phyloP scores from a whole-genome alignment of 1,140 invertebrate species.

The Meteorus sp. region DNA sequence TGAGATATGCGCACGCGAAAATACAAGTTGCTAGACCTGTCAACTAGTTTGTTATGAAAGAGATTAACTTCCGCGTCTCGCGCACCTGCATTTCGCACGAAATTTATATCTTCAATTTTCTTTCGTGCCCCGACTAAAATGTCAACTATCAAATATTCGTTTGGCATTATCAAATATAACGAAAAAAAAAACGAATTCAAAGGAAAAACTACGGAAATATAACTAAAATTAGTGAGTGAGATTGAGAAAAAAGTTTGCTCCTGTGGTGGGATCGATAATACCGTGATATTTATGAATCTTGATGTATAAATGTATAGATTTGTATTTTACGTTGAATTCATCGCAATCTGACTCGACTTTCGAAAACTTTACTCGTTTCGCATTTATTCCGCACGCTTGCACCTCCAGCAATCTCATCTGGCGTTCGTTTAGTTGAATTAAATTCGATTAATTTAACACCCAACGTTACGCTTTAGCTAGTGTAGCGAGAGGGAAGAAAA shows the following conservation, averaged over 20 bases:
- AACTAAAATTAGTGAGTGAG: no score
- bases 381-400: slow-evolving; percentile 23
- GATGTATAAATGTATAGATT: no score
- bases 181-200: no score
- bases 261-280: no score
- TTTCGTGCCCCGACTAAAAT: not conserved
- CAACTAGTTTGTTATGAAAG: slow-evolving; percentile 22
- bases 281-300: no score
- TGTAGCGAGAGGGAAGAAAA: slow-evolving; percentile 12
- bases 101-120: slow-evolving; percentile 5
- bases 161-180: no score
- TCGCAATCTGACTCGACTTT: slow-evolving; percentile 6
- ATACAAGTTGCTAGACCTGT: slow-evolving; percentile 21
- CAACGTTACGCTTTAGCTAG: not conserved
- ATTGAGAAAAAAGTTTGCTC: no score
- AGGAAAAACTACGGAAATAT: no score
- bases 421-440: slow-evolving; percentile 26
- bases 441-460: slow-evolving; percentile 29
- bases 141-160: not conserved
- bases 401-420: slow-evolving; percentile 13
- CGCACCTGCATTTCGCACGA: slow-evolving; percentile 19
- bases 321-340: slow-evolving; percentile 1
- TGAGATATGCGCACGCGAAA: slow-evolving; percentile 23
- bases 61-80: slow-evolving; percentile 12
- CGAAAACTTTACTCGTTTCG: slow-evolving; percentile 22